These are phyloP conservation scores for Pharmacophagus antenor DNA, from an alignment of 2,888 invertebrate species.

Conservation along the genomic window DNA sequence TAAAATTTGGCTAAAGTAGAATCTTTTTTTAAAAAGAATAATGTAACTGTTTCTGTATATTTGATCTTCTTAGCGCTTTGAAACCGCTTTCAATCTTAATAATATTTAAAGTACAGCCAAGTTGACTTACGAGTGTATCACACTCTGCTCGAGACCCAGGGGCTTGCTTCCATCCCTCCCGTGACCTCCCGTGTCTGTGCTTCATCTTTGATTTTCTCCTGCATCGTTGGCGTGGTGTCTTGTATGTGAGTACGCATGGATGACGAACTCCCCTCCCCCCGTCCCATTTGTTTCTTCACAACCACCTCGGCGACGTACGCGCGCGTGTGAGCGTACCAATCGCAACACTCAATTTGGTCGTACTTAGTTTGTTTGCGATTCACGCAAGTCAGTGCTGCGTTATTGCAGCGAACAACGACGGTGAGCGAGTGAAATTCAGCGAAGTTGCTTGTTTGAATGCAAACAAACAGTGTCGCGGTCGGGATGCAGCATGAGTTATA, in stretches of 20 bases:
- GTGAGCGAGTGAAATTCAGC: slow-evolving; percentile 78
- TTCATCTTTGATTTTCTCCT: slow-evolving; percentile 49
- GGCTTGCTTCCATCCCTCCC: slow-evolving; percentile 60
- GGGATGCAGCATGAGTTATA: slow-evolving; percentile 60
- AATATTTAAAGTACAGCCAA: slow-evolving; percentile 69
- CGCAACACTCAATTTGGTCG: slow-evolving; percentile 68
- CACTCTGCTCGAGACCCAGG: slow-evolving; percentile 59
- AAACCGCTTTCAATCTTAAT: slow-evolving; percentile 23
- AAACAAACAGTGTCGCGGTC: slow-evolving; percentile 47
- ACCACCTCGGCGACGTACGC: slow-evolving; percentile 33
- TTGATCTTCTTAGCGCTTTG: slow-evolving; percentile 26
- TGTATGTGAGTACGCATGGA: slow-evolving; percentile 48
- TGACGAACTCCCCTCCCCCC: slow-evolving; percentile 32
- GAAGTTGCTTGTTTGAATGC: slow-evolving; percentile 53
- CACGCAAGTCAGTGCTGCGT: slow-evolving; percentile 49
- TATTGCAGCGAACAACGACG: slow-evolving; percentile 37
- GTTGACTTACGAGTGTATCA: slow-evolving; percentile 50
- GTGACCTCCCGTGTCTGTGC: slow-evolving; percentile 38
- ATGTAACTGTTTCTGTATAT: slow-evolving; percentile 33
- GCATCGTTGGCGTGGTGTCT: slow-evolving; percentile 56
- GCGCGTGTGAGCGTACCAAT: slow-evolving; percentile 37
- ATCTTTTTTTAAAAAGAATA: too few species aligned
- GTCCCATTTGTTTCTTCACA: slow-evolving; percentile 19
- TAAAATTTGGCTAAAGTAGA: not conserved
- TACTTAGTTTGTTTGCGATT: slow-evolving; percentile 72